A percentile compares a stretch with the other conserved stretches of the same genome.
Conservation (phyloP, 2,797 vertebrate species). For the Moxostoma hubbsi region DNA sequence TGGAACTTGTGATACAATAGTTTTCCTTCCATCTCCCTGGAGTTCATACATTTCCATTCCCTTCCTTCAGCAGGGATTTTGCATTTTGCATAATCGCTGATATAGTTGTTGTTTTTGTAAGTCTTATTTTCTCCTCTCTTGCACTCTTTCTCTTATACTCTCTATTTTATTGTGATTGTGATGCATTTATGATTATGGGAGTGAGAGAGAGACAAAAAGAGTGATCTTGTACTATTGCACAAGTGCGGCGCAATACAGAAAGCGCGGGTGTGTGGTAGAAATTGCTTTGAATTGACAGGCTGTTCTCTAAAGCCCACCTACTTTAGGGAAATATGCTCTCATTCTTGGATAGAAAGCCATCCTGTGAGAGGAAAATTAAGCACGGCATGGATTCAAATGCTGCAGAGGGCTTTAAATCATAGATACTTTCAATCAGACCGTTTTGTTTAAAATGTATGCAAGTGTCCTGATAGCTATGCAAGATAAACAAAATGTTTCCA, state of each 20-base stretch:
- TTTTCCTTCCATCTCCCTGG: slow-evolving; percentile 41
- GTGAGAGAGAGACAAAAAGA: slow-evolving; percentile 18
- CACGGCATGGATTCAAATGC: slow-evolving; percentile 70
- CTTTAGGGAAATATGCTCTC: slow-evolving; percentile 56
- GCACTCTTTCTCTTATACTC: slow-evolving; percentile 16
- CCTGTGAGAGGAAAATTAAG: slow-evolving; percentile 70
- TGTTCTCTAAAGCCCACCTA: slow-evolving; percentile 67
- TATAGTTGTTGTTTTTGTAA: slow-evolving; percentile 59
- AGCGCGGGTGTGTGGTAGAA: slow-evolving; percentile 48
- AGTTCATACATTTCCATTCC: slow-evolving; percentile 49
- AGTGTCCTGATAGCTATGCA: slow-evolving; percentile 64
- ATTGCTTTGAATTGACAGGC: slow-evolving; percentile 62
- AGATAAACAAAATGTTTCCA: slow-evolving; percentile 66
- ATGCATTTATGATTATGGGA: slow-evolving; percentile 31
- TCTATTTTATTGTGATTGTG: slow-evolving; percentile 36
- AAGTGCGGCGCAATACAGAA: slow-evolving; percentile 37
- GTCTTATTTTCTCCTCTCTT: slow-evolving; percentile 44
- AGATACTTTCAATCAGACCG: slow-evolving; percentile 73
- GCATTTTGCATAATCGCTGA: slow-evolving; percentile 44
- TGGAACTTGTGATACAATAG: slow-evolving; percentile 57
- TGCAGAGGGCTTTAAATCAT: slow-evolving; percentile 68
- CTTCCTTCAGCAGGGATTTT: slow-evolving; percentile 25
- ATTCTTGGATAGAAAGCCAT: slow-evolving; percentile 60
- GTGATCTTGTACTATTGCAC: slow-evolving; percentile 45
- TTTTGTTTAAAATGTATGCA: slow-evolving; percentile 70